Evolutionary conservation across 2,797 vertebrate genomes (phyloP).

Genomic region (Mergus octosetaceus): DNA sequence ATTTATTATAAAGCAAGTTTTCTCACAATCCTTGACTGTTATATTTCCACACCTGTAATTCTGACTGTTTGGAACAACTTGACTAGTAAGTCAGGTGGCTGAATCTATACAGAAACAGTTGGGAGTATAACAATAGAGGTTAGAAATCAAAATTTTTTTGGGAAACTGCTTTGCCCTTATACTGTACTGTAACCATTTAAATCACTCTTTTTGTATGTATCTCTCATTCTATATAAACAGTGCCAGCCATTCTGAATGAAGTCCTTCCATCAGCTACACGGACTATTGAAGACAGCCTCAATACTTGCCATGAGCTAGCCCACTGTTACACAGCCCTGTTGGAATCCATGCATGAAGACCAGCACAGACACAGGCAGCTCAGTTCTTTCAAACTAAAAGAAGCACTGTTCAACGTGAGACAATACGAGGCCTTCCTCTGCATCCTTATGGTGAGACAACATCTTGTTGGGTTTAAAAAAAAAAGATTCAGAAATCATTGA

Average conservation of each 20-base stretch:
- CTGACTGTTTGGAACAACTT: not conserved
- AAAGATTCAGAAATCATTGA: not conserved
- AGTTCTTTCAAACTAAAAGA: conserved; percentile 77
- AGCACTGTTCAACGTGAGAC: conserved; percentile 87
- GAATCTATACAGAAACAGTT: not conserved
- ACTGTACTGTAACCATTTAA: not conserved
- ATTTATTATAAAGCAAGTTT: not conserved
- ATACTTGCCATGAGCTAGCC: conserved; percentile 69
- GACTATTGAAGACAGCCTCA: conserved; percentile 75
- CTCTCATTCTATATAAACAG: conserved; percentile 64
- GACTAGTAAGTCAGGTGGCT: not conserved
- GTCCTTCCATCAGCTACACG: conserved; percentile 72
- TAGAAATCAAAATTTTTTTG: not conserved
- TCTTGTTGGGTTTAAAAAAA: not conserved
- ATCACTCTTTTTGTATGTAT: not conserved
- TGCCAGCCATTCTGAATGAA: conserved; percentile 81
- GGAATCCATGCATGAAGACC: conserved; percentile 74
- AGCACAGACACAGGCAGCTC: conserved; percentile 13
- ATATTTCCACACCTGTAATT: not conserved
- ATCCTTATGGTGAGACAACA: conserved; percentile 85
- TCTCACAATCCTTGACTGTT: not conserved
- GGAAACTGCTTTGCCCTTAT: not conserved
- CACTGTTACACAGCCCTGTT: conserved; percentile 85
- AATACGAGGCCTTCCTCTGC: conserved; percentile 88
- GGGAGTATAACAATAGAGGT: not conserved